Evolutionary conservation across 2,888 invertebrate species (phyloP).

Genomic region (Deroplatys truncata): DNA sequence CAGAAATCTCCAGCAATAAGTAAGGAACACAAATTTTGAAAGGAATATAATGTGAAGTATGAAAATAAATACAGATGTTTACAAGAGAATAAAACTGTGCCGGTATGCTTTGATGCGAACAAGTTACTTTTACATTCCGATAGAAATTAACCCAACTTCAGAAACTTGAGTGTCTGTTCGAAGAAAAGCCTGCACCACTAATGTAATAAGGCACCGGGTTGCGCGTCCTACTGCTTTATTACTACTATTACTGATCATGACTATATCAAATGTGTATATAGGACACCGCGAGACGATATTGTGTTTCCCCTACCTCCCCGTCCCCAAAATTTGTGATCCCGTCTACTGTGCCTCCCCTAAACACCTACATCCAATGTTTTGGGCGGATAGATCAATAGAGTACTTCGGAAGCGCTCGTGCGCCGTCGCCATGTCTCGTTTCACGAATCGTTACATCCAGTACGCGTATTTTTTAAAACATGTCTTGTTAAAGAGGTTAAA

Average conservation of each 20-base stretch:
- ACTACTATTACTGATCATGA: neutral
- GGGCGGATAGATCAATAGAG: conserved; percentile 17
- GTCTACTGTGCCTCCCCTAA: neutral
- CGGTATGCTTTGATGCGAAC: too few relatives aligned
- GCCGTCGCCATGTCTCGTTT: neutral
- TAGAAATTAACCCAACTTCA: too few relatives aligned
- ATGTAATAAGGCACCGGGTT: too few relatives aligned
- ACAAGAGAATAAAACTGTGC: too few relatives aligned
- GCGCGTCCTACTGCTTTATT: neutral
- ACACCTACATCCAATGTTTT: conserved; percentile 17
- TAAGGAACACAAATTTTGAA: too few relatives aligned
- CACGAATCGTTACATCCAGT: neutral
- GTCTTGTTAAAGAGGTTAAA: neutral
- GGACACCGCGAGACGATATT: neutral
- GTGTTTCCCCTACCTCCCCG: neutral
- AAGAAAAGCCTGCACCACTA: too few relatives aligned
- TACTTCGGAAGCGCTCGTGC: neutral
- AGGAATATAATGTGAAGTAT: too few relatives aligned
- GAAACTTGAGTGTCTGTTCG: too few relatives aligned
- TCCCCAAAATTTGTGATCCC: conserved; percentile 4
- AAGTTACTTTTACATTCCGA: too few relatives aligned
- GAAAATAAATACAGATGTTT: too few relatives aligned
- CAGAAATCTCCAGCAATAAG: too few relatives aligned
- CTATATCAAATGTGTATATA: neutral
- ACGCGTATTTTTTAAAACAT: conserved; percentile 13